Evolutionary conservation across 2,113 vertebrate species (phyloP).

Genomic region (Anolis carolinensis): DNA sequence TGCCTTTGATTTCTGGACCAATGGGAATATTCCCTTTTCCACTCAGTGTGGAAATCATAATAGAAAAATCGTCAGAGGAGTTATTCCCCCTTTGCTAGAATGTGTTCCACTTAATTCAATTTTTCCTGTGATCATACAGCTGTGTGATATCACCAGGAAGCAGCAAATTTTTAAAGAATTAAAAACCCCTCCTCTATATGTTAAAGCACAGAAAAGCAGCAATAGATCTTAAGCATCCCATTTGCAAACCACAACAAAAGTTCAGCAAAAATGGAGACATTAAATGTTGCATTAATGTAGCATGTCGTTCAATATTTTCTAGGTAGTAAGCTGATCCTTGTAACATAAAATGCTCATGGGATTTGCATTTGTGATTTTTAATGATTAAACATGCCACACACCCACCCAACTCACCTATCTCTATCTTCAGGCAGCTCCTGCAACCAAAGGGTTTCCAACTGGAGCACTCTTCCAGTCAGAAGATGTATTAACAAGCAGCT

Average conservation of each 20-base stretch:
- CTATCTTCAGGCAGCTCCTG: no score
- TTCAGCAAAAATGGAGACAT: constrained; percentile 25
- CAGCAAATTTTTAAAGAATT: constrained; percentile 31
- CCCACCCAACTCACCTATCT: no score
- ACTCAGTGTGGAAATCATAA: constrained; percentile 17
- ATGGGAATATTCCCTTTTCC: constrained; percentile 32
- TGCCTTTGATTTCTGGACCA: constrained; percentile 24
- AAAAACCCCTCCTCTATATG: constrained; percentile 13
- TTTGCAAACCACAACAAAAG: constrained; percentile 23
- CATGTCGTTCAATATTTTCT: not conserved
- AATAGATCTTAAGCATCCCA: constrained; percentile 42
- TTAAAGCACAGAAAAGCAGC: constrained; percentile 8
- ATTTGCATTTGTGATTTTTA: no score
- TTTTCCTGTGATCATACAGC: constrained; percentile 44
- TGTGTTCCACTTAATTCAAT: constrained; percentile 47
- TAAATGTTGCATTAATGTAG: not conserved
- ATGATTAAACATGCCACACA: no score
- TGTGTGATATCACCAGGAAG: constrained; percentile 48
- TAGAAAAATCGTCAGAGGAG: constrained; percentile 32
- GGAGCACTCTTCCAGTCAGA: no score
- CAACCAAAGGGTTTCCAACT: no score
- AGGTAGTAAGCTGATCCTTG: not conserved
- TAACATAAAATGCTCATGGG: no score
- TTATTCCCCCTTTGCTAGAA: not conserved
- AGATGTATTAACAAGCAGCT: no score